Evolutionary conservation across 1,140 invertebrate genomes (phyloP), one percentile per base, ranked within the genome.

Genomic region (Drosophila repletoides): DNA sequence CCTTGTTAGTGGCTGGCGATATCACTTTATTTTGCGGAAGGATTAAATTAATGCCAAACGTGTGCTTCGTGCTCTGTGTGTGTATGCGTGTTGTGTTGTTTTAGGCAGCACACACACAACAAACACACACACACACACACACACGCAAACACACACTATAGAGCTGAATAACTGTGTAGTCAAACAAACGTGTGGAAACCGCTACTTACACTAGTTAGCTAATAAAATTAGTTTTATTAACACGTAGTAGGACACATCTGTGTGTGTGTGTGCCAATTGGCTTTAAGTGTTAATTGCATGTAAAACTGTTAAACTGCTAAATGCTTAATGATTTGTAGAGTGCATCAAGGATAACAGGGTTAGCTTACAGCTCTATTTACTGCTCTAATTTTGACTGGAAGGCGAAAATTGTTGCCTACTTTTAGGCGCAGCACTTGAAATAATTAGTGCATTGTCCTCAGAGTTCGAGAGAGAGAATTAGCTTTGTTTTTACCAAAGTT

Each of bases 1-100:
- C 71, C 77, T 87, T 88, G 77, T 89, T 89, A 89, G 87, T 80
- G 87, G 87, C 70, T 79, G 77, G 76, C 76, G 79, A 49, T 87
- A 89, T 89, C 77, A 89, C 81, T 89, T 89, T 76, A 89, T 89
- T 89, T 75, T 89, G 81, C 72, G 87, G 87, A 87, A 89, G 84
- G 87, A 88, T 89, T 88, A 88, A 84, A 84, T 88, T 84, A 88
- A 88, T 88, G 75, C 80, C 80, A 86, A 76, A 86, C 80, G 80
- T 80, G 75, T 43, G 38, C 43, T 65, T n/a, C n/a, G n/a, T n/a
- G n/a, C n/a, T n/a, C n/a, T n/a, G n/a, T n/a, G n/a, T n/a, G n/a
- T n/a, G n/a, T n/a, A n/a, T n/a, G n/a, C n/a, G 29, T 51, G 22
- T 49, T 60, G 60, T 86, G 80, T 86, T 84, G 64, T 84, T 84